Conservation (phyloP, 1,140 invertebrate species). For the Papilio xuthus region DNA sequence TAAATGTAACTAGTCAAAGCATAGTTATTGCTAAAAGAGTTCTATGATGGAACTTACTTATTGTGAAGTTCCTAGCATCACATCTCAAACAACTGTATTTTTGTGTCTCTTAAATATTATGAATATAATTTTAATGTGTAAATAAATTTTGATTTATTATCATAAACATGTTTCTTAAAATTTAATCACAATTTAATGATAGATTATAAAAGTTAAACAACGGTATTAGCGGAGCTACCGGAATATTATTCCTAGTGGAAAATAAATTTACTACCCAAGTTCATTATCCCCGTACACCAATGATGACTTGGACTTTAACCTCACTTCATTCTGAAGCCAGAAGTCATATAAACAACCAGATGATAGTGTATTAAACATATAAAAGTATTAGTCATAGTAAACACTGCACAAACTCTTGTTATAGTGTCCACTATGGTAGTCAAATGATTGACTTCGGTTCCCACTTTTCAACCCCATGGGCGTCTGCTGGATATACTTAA, state of each 20-base stretch:
- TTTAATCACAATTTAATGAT: neutral
- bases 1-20: no score
- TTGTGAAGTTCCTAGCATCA: no score
- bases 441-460: no score
- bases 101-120: neutral
- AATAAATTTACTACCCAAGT: neutral
- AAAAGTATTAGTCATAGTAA: neutral
- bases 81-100: no score
- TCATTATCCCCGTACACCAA: neutral
- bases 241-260: neutral
- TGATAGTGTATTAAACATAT: neutral
- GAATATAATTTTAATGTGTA: neutral
- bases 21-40: neutral
- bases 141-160: neutral
- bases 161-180: neutral
- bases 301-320: conserved; percentile 16
- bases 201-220: conserved; percentile 5
- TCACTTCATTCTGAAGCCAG: neutral
- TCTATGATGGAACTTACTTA: no score
- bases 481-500: no score
- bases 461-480: no score
- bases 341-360: neutral
- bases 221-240: neutral
- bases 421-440: no score
- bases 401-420: no score